A percentile compares a stretch with the other conserved stretches of the same genome.
These are phyloP conservation scores for Eubasilissa regina DNA, from an alignment of 1,140 invertebrate genomes.

Conservation along the genomic window DNA sequence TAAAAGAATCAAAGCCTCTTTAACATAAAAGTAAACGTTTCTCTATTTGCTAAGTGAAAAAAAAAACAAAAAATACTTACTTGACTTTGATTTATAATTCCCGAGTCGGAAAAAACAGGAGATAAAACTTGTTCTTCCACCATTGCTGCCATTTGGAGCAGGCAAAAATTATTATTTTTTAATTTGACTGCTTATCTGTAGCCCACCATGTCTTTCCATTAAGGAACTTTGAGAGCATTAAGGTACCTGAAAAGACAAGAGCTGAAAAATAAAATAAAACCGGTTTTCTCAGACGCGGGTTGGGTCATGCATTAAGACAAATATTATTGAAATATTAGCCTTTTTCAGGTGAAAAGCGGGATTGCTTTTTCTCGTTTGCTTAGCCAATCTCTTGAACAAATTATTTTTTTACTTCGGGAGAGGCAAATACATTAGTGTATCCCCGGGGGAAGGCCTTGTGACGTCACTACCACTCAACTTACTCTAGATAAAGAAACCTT, in stretches of 20 bases:
- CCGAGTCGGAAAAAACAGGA: too few relatives aligned
- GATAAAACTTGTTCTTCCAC: too few relatives aligned
- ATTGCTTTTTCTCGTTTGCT: constrained; percentile 7
- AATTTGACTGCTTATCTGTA: constrained; percentile 1
- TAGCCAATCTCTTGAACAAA: constrained; percentile 14
- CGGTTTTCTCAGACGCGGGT: too few relatives aligned
- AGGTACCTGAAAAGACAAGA: too few relatives aligned
- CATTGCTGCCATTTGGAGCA: too few relatives aligned
- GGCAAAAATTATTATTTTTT: neutral
- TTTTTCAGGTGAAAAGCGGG: neutral
- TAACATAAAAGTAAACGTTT: too few relatives aligned
- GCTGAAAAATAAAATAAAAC: too few relatives aligned
- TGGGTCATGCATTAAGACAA: neutral
- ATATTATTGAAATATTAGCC: constrained; percentile 24
- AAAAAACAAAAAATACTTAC: too few relatives aligned
- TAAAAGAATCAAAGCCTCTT: too few relatives aligned
- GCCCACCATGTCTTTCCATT: neutral
- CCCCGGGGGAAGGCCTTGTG: constrained; percentile 24
- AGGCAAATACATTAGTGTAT: constrained; percentile 44
- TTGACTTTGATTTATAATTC: too few relatives aligned
- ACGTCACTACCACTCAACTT: constrained; percentile 42
- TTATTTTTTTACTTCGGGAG: constrained; percentile 31
- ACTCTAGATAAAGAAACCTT: constrained; percentile 29
- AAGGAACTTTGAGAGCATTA: too few relatives aligned
- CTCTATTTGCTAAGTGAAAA: too few relatives aligned